Conservation (phyloP, 2,113 vertebrate species). For the Plotosus lineatus region DNA sequence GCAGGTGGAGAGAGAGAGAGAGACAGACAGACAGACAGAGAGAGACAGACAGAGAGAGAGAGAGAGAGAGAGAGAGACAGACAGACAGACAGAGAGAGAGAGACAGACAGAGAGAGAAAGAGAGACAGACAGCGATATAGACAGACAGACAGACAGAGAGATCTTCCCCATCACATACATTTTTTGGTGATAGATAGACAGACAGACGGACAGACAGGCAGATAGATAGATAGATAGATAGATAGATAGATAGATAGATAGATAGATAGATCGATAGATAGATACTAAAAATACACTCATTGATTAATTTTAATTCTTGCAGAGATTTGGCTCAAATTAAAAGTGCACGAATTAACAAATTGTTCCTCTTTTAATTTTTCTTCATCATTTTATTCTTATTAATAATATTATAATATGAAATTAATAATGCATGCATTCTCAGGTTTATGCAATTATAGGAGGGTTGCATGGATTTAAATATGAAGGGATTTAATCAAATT, state of each 20-base stretch:
- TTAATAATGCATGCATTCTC: not conserved
- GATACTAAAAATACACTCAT: not conserved
- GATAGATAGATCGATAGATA: constrained; percentile 27
- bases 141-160: too few species aligned
- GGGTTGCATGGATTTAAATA: not conserved
- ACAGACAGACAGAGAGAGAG: not conserved
- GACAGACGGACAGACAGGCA: constrained; percentile 68
- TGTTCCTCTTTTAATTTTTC: not conserved
- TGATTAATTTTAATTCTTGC: not conserved
- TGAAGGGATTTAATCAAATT: not conserved
- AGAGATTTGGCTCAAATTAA: not conserved
- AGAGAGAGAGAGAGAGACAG: too few species aligned
- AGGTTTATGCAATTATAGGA: not conserved
- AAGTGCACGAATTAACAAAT: not conserved
- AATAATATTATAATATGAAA: not conserved
- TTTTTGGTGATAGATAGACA: constrained; percentile 70
- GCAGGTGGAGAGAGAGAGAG: constrained; percentile 75
- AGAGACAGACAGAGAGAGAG: constrained; percentile 33
- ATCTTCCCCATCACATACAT: too few species aligned
- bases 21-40: constrained; percentile 68
- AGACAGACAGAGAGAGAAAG: constrained; percentile 27
- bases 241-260: too few species aligned
- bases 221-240: too few species aligned
- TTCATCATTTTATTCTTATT: not conserved
- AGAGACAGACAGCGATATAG: too few species aligned